A percentile compares a stretch with the other conserved stretches of the same genome.
phyloP scores from a whole-genome alignment of 2,888 invertebrate genomes.

The Dicyrtoma fusca region DNA sequence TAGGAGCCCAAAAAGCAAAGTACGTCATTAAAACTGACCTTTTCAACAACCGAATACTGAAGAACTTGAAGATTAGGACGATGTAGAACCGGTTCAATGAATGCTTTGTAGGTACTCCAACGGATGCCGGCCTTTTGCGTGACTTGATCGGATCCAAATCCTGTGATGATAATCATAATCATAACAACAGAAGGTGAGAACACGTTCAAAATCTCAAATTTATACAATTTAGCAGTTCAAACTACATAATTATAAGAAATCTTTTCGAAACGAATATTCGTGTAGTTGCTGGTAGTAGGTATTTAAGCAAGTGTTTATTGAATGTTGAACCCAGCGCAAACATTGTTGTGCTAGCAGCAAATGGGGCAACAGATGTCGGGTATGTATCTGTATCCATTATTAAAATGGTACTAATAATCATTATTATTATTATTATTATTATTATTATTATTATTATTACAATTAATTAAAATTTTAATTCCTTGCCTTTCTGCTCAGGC shows the following conservation, averaged over 20 bases:
- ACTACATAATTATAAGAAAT: too few relatives aligned
- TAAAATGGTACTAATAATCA: too few relatives aligned
- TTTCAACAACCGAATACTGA: conserved; percentile 77
- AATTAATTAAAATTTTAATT: background rate
- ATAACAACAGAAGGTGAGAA: background rate
- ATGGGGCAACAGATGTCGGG: too few relatives aligned
- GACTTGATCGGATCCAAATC: conserved; percentile 38
- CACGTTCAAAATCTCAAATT: background rate
- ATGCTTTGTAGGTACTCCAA: conserved; percentile 86
- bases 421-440: too few relatives aligned
- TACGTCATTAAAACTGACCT: conserved; percentile 64
- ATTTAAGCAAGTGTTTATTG: too few relatives aligned
- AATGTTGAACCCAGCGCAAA: too few relatives aligned
- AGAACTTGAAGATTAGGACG: conserved; percentile 82
- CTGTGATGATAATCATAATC: background rate
- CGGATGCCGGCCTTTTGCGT: conserved; percentile 67
- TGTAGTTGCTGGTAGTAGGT: too few relatives aligned
- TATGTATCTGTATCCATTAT: too few relatives aligned
- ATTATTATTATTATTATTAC: background rate
- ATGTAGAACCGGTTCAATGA: conserved; percentile 75
- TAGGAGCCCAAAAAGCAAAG: too few relatives aligned
- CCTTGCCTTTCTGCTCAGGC: conserved; percentile 35
- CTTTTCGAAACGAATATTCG: too few relatives aligned
- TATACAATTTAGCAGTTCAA: too few relatives aligned
- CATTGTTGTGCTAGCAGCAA: too few relatives aligned